Base-by-base conservation (phyloP, 1,140 invertebrate genomes). In the Agraylea sexmaculata region DNA sequence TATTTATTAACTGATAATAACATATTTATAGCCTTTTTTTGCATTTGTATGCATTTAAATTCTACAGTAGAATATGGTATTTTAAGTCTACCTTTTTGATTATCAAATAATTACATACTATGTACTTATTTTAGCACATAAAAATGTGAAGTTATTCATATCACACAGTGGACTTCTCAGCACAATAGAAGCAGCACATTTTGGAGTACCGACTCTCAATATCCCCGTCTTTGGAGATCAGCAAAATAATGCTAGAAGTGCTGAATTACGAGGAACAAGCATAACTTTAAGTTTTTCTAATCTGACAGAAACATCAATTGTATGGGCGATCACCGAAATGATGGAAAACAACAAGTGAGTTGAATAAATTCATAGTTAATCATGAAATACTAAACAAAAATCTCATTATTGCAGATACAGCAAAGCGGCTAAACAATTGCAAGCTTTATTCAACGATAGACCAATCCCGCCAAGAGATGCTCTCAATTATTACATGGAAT, bases 141-240 rank as follows among this genome's bases (percentile, higher is more conserved):
- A 37, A 19, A 50, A 53, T 30, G 17, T 47, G 0, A 47, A 42
- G 46, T 21, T 67, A 4, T 83, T 77, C 50, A 58, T 83, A 10
- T 71, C 71, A 2, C 80, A 83, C 46, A 77, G 76, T 1, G 80
- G 80, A 13, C 60, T 78, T 4, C 59, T 80, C 19, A 77, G 80
- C 5, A 58, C 72, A 31, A 69, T 71, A 1, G 80, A 84, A 49
- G 70, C 71, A 0, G 56, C 77, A 2, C 69, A 75, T 21, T 62
- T 64, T 2, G 78, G 74, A 1, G 69, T 77, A 15, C 80, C 81
- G 2, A 70, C 81, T 60, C 35, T 83, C 2, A 54, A 71, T 12
- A 58, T 76, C 27, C 73, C 74, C 0, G 65, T 76, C 47, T 76
- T 62, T 43, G 74, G 70, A 4, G 75, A 78, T 55, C 75, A 77